Conservation (phyloP, 2,888 invertebrate genomes). For the Ormyrus thymus region DNA sequence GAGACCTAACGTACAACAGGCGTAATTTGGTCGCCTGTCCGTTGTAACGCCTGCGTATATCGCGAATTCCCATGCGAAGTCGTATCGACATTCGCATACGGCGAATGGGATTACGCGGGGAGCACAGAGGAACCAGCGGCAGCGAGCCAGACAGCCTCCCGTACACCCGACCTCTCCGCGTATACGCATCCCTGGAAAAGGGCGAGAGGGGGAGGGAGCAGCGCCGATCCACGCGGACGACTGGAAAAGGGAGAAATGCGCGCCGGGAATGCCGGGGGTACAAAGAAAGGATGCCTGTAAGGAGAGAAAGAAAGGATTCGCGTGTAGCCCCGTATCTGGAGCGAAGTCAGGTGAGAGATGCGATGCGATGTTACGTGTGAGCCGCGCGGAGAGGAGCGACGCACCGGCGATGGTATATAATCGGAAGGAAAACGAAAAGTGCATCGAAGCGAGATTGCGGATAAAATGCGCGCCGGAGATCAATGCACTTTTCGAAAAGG, state of each 20-base stretch:
- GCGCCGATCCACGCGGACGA: neutral
- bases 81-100: constrained; percentile 39
- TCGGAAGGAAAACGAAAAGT: too few species aligned
- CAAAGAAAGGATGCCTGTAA: neutral
- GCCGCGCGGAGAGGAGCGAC: neutral
- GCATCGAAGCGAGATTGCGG: too few species aligned
- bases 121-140: neutral
- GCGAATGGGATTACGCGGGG: constrained; percentile 36
- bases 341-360: constrained; percentile 9
- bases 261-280: constrained; percentile 2
- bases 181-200: constrained; percentile 2
- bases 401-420: too few species aligned
- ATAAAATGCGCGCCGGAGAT: too few species aligned
- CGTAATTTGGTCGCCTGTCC: constrained; percentile 20
- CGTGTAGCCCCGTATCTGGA: neutral
- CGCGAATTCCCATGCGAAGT: constrained; percentile 42
- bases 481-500: too few species aligned
- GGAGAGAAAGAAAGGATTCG: neutral
- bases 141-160: too few species aligned
- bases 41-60: constrained; percentile 38
- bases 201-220: neutral
- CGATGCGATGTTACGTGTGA: neutral
- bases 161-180: too few species aligned
- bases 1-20: neutral
- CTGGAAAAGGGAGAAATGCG: neutral